Base-by-base conservation (phyloP, 2,113 vertebrate species). In the Mesitornis unicolor region DNA sequence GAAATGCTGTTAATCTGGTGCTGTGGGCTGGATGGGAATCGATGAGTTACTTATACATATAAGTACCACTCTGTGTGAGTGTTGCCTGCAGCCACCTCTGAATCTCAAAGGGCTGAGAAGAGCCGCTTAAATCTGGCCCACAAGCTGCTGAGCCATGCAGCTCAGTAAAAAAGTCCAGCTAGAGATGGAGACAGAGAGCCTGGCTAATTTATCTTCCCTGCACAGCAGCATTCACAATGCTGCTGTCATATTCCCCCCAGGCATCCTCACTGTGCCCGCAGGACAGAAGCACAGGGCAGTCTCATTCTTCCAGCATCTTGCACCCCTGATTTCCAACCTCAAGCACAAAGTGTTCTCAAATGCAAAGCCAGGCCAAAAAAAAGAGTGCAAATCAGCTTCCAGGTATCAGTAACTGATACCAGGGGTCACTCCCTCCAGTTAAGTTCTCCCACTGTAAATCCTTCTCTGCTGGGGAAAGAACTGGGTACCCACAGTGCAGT, bases 41-140 rank as follows among this genome's bases (percentile, higher is more conserved):
- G 8, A 33, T 17, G 54, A 28, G 53, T 50, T 83, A 40, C 79
- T 94, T 73, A 33, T 6, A 61, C 11, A 1, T 4, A 11, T 14
- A 73, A 79, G 68, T 74, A 31, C 1, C 2, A 0, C 78, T 73
- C 42, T 25, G 42, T 7, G 28, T 38, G 54, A 88, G 22, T 11
- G 43, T 56, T 70, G 42, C 56, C 76, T 51, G 79, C 79, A 64
- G 60, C 25, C 67, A 87, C 36, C 2, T 9, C 61, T 87, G 80
- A 87, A 64, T 74, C 83, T 88, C 59, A 70, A 63, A 83, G 50
- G 56, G 16, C 38, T 79, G 60, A 93, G 63, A 82, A 79, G 28
- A 0, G 2, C 67, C 57, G 35, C 76, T 96, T 90, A 84, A 84
- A 75, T 51, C 14, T 12, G 22, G 28, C 36, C 68, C 25, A 43